These are phyloP conservation scores for Theretra japonica DNA, from an alignment of 2,888 invertebrate genomes.

Conservation along the genomic window DNA sequence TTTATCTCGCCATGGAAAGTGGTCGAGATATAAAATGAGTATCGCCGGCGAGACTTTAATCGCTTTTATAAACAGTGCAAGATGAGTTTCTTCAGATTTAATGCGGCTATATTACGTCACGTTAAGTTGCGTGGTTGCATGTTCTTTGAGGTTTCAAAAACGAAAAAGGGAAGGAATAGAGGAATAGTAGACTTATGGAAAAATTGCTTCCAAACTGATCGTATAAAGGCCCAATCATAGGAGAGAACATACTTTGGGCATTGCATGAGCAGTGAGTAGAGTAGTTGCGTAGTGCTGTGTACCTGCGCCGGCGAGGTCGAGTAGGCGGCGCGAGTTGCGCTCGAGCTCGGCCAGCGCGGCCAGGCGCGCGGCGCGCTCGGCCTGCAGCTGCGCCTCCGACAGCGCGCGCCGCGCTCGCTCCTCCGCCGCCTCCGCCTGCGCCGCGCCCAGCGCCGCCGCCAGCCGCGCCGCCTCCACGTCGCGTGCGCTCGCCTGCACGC, in stretches of 20 bases:
- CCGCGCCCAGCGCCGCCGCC: constrained; percentile 83
- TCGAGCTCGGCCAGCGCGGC: constrained; percentile 90
- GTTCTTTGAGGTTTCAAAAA: too few relatives aligned
- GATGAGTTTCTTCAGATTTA: neutral
- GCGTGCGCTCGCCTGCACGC: constrained; percentile 87
- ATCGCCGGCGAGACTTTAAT: neutral
- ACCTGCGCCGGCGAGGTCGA: constrained; percentile 85
- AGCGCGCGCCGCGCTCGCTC: constrained; percentile 84
- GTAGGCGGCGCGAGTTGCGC: constrained; percentile 89
- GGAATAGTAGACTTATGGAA: too few relatives aligned
- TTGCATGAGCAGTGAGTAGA: neutral
- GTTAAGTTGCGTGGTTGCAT: too few relatives aligned
- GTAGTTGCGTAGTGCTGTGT: constrained; percentile 43
- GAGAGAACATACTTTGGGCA: neutral
- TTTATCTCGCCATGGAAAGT: constrained; percentile 19
- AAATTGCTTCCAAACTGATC: too few relatives aligned
- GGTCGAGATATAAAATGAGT: constrained; percentile 2
- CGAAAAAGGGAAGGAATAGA: too few relatives aligned
- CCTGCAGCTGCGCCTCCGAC: constrained; percentile 86
- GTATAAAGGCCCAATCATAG: too few relatives aligned
- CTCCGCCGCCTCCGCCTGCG: constrained; percentile 86
- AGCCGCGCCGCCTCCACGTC: constrained; percentile 87
- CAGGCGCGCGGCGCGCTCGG: constrained; percentile 89
- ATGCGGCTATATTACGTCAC: neutral
- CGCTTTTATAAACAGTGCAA: neutral